Evolutionary conservation across 2,113 vertebrate species (phyloP), one percentile per base, ranked within the genome.

Genomic region (Saccopteryx bilineata): DNA sequence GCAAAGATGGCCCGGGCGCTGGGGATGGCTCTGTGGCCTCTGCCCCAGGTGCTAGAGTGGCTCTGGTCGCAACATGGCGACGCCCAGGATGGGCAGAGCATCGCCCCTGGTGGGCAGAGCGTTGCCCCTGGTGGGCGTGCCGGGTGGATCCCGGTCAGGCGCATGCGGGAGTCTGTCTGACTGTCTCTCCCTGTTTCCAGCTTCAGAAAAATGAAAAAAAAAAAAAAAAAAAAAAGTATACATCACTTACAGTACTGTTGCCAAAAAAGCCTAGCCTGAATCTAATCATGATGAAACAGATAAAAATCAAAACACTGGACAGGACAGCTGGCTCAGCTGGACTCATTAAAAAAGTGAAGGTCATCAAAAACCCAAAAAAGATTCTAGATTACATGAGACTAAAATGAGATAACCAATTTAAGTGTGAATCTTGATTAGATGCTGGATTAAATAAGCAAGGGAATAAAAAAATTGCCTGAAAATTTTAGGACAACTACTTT

Each of bases 301-400:
- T 33, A 90, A 86, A 86, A 52, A 81, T 17, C 24, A 83, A 88
- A 83, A 82, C 15, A 24, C 10, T 15, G 60, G 52, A 46, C 5
- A 54, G 78, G 50, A 86, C 8, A 85, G 81, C 8, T 46, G 26
- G 46, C 24, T 66, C 26, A 31, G 17, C 19, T 14, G 28, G 52
- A 76, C 23, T 87, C 18, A 61, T 52, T 75, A 50, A 60, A 87
- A 90, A 87, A 95, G 33, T 91, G 50, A 86, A 31, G 69, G 46
- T 80, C 15, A 33, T 68, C 15, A 78, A 65, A 78, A 71, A 52
- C 46, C 46, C 68, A 61, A 39, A 71, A 58, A 15, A 66, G 24
- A 83, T 31, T 91, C 72, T 46, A 66, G 56, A 91, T 96, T 81
- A 82, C 86, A 93, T 33, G 60, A 81, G 31, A 93, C 31, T 80